phyloP scores from a whole-genome alignment of 2,797 vertebrate genomes.

The Arremon brunneinucha region DNA sequence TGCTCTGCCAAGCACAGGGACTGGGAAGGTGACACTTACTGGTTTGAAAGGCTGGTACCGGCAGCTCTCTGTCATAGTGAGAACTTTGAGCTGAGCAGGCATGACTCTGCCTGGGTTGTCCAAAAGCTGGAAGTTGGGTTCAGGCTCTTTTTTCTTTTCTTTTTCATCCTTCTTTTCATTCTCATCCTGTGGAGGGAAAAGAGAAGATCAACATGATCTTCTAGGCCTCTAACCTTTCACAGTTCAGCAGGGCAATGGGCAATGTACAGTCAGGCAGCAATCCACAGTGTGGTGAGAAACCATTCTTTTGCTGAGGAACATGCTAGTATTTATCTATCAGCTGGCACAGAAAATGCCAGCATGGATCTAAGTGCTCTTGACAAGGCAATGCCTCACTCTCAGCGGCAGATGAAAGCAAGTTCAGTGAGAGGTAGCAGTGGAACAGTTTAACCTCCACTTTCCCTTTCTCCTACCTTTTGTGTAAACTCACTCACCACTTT shows the following conservation, averaged over 20 bases:
- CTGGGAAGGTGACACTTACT: constrained; percentile 70
- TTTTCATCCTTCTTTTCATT: constrained; percentile 90
- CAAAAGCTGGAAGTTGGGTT: constrained; percentile 93
- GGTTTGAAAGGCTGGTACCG: constrained; percentile 98
- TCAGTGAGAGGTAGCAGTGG: not conserved
- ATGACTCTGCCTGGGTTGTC: constrained; percentile 96
- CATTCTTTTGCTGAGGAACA: not conserved
- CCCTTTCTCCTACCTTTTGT: not conserved
- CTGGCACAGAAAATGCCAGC: not conserved
- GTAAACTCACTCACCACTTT: not conserved
- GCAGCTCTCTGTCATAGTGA: constrained; percentile 91
- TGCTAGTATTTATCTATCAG: not conserved
- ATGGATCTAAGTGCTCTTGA: not conserved
- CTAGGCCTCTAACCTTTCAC: not conserved
- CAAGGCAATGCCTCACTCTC: not conserved
- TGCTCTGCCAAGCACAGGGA: fast-evolving
- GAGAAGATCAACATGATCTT: not conserved
- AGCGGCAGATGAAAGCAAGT: not conserved
- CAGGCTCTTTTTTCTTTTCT: constrained; percentile 97
- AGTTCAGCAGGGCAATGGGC: not conserved
- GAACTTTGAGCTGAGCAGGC: constrained; percentile 97
- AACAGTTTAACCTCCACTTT: not conserved
- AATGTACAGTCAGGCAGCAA: not conserved
- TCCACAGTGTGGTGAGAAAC: not conserved
- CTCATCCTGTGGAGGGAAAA: constrained; percentile 76